These are phyloP conservation scores for Lingula anatina DNA, from an alignment of 2,888 invertebrate species.

Conservation along the genomic window DNA sequence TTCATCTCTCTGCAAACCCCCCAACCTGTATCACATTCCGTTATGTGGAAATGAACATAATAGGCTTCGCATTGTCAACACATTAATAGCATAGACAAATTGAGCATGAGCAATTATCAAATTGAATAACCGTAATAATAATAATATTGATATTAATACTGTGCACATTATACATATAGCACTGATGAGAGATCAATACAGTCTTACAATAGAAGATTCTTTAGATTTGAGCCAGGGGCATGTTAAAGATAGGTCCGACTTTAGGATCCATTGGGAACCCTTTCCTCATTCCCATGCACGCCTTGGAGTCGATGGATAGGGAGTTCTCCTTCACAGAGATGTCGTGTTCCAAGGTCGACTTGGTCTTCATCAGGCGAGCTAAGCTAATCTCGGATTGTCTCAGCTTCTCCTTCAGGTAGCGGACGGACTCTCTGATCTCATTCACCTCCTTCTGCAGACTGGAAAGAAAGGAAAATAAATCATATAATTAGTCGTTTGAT, in stretches of 20 bases:
- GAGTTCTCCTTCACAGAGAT: conserved; percentile 80
- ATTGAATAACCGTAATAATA: too few species aligned
- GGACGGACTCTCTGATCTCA: conserved; percentile 78
- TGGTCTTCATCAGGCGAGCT: conserved; percentile 67
- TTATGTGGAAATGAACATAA: too few species aligned
- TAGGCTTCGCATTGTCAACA: too few species aligned
- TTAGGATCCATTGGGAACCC: conserved; percentile 69
- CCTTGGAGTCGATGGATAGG: conserved; percentile 85
- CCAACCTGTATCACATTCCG: too few species aligned
- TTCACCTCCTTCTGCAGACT: conserved; percentile 80
- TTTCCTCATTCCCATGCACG: conserved; percentile 84
- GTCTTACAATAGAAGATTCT: too few species aligned
- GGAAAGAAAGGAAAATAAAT: conserved; percentile 16
- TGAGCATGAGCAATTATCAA: too few species aligned
- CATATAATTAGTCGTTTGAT: not conserved
- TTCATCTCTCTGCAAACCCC: too few species aligned
- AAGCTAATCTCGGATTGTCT: conserved; percentile 56
- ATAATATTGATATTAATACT: too few species aligned
- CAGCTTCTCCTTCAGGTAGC: conserved; percentile 73
- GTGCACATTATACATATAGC: too few species aligned
- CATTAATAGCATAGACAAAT: too few species aligned
- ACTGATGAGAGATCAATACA: too few species aligned
- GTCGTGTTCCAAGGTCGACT: conserved; percentile 79
- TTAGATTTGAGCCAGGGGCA: too few species aligned
- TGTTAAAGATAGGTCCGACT: conserved; percentile 49